Base-by-base conservation (phyloP, 2,797 vertebrate species). In the Cuculus canorus region DNA sequence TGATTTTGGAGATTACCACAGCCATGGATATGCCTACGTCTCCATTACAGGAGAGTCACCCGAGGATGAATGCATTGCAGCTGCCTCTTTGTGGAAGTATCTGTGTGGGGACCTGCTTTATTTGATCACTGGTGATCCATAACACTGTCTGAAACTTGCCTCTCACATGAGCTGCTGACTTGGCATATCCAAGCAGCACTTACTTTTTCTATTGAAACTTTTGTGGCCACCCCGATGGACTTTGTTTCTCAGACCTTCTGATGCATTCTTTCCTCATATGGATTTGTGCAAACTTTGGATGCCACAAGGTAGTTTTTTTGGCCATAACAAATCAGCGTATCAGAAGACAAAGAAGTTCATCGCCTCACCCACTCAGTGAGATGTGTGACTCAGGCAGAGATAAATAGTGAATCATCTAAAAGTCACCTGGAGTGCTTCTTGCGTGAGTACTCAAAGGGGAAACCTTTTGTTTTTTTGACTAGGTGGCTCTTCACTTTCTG, bases 321-420 rank as follows among this genome's bases (percentile, higher is more conserved):
- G 17, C 56, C 4, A 9, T 35, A 85, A 88, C 28, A 90, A 76
- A 90, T 35, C 37, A 82, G 27, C 47, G 3, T 77, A 72, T 76
- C 77, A 86, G 72, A 53, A 92, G 89, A 86, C 35, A 84, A 88
- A 90, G 78, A 24, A 50, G 32, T 83, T 69, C 60, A 70, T 41
- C 88, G 80, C 25, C 64, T 96, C 73, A 71, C 84, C 73, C 39
- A 88, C 57, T 70, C 81, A 66, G 82, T 64, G 94, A 80, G 92
- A 82, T 86, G 52, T 2, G 0, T 95, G 93, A 97, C 70, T 96
- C 95, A 92, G 82, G 87, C 22, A 47, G 75, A 3, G 75, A 48
- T 81, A 95, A 72, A 39, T 39, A 68, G 69, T 75, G 86, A 89
- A 87, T 83, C 88, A 93, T 89, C 45, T 78, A n/a, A 96, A 89